phyloP scores from a whole-genome alignment of 2,797 vertebrate species.

The Delichon dasypus region DNA sequence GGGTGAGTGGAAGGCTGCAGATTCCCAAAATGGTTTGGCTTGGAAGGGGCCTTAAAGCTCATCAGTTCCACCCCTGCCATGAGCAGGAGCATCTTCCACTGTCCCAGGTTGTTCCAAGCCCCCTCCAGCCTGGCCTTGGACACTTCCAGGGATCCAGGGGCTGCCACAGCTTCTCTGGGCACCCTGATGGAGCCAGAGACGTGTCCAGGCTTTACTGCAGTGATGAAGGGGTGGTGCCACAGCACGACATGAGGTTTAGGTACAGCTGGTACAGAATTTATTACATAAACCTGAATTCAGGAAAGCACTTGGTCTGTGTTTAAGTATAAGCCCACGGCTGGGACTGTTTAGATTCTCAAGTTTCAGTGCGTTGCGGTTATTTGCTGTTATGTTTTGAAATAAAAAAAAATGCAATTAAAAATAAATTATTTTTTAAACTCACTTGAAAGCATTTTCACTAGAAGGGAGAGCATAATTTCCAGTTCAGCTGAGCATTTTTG shows the following conservation, averaged over 20 bases:
- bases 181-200: not conserved
- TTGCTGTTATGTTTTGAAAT: slow-evolving; percentile 21
- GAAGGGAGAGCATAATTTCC: slow-evolving; percentile 24
- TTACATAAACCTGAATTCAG: not conserved
- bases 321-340: not conserved
- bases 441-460: not conserved
- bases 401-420: slow-evolving; percentile 18
- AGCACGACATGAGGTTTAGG: not conserved
- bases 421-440: slow-evolving; percentile 36
- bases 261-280: not conserved
- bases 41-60: not conserved
- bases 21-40: not conserved
- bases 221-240: not conserved
- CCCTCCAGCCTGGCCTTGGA: accelerated
- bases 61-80: not conserved
- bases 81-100: not conserved
- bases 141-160: not conserved
- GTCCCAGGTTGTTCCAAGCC: not conserved
- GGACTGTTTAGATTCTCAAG: not conserved
- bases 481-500: not conserved
- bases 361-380: not conserved
- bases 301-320: not conserved
- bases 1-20: not conserved
- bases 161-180: not conserved
- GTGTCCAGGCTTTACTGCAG: not conserved